A percentile compares a stretch with the other conserved stretches of the same genome.
Conservation (phyloP, 2,797 vertebrate species). For the Silurus lanzhouensis region DNA sequence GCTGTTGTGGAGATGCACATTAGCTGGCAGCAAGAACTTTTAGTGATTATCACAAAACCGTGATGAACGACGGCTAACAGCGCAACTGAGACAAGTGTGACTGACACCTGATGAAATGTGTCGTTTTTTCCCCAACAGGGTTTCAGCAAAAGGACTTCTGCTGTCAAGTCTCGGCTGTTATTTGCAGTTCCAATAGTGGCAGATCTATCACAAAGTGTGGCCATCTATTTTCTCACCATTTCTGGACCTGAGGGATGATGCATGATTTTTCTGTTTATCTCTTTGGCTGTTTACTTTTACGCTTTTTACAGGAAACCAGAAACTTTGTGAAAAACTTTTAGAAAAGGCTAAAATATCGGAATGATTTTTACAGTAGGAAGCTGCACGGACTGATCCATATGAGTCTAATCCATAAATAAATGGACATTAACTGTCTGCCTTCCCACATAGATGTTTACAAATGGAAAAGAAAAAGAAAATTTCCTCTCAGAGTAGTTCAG, state of each 20-base stretch:
- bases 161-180: conserved; percentile 39
- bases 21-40: conserved; percentile 16
- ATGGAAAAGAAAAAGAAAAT: background rate
- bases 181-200: conserved; percentile 34
- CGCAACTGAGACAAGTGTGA: conserved; percentile 37
- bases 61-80: conserved; percentile 16
- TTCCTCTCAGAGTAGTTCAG: background rate
- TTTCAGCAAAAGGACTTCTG: conserved; percentile 23
- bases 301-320: background rate
- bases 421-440: background rate
- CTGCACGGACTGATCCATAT: background rate
- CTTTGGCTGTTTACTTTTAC: background rate
- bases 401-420: conserved; percentile 16
- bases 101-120: conserved; percentile 46
- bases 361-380: background rate
- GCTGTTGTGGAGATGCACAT: background rate
- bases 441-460: conserved; percentile 2
- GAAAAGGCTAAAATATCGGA: background rate
- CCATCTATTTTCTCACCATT: conserved; percentile 7
- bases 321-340: background rate
- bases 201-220: conserved; percentile 25
- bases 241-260: conserved; percentile 9
- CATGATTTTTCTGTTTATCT: background rate
- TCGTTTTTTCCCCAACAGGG: conserved; percentile 39
- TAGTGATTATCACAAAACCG: conserved; percentile 34